Evolutionary conservation across 1,140 invertebrate species (phyloP), one percentile per base, ranked within the genome.

Genomic region (Trypoxylus dichotomus): DNA sequence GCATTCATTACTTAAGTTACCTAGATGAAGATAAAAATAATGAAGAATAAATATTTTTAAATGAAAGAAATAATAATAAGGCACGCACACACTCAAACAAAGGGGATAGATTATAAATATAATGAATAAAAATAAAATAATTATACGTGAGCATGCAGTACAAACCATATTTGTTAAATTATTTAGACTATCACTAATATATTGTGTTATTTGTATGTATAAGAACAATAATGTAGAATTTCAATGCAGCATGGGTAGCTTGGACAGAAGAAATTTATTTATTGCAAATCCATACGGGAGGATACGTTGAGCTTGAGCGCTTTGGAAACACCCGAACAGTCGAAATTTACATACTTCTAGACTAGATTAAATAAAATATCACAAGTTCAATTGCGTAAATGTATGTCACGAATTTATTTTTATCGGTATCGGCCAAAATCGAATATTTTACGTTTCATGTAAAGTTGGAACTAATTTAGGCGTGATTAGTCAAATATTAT

Each of bases 331-430:
- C 60, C 27, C 60, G 11, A 25, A 68, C 60, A 68, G 27, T 68
- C 27, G 27, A 68, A 68, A 68, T 68, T 25, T 68, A 68, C 27
- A 68, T 68, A 68, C 60, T 68, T 19, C 21, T 68, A 68, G 60
- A 68, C 60, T 68, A 68, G 60, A 68, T 68, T 68, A 68, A 68
- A 68, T 68, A 68, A 68, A 68, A 68, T 68, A 68, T 68, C 60
- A 68, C 60, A 68, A 24, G 60, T 68, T 68, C 24, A 68, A 68
- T 68, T 68, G 47, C 47, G 47, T 54, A 54, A 54, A 54, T 19
- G 5, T 54, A 54, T 19, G 47, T 19, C 13, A n/a, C 1, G 47
- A 54, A 54, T 54, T 54, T 15, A 19, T 54, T 54, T 54, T 54
- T n/a, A n/a, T 1, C 15, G 19, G 19, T 54, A 54, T 15, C 19